Conservation (phyloP, 2,113 vertebrate genomes). For the Marmota flaviventris region DNA sequence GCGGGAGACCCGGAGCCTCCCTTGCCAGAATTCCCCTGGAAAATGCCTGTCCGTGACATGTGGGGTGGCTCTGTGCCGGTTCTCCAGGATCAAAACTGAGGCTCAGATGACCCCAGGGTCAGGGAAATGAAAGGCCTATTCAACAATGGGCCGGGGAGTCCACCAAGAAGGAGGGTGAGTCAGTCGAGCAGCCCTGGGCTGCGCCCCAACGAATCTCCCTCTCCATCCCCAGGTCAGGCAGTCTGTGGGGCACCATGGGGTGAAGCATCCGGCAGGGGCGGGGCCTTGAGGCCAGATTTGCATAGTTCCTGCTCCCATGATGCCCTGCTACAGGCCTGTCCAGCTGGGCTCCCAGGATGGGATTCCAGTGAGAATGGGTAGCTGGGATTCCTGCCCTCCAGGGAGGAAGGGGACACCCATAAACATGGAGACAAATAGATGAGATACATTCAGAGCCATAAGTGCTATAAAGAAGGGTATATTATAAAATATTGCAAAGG, state of each 20-base stretch:
- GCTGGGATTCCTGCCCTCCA: background rate
- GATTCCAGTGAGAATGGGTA: background rate
- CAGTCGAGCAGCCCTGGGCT: slow-evolving; percentile 83
- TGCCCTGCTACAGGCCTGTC: background rate
- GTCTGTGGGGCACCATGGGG: slow-evolving; percentile 66
- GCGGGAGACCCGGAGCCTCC: too few species aligned
- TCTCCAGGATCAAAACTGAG: too few species aligned
- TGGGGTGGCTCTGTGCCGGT: too few species aligned
- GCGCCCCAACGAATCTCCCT: slow-evolving; percentile 67
- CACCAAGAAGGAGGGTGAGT: slow-evolving; percentile 86
- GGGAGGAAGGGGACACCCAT: too few species aligned
- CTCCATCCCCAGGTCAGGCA: slow-evolving; percentile 76
- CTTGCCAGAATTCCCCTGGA: too few species aligned
- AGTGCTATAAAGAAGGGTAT: too few species aligned
- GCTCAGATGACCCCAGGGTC: slow-evolving; percentile 91
- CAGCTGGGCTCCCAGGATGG: background rate
- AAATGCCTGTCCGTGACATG: too few species aligned
- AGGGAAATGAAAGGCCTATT: slow-evolving; percentile 92
- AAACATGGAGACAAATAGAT: too few species aligned
- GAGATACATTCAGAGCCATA: too few species aligned
- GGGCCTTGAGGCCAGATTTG: slow-evolving; percentile 52
- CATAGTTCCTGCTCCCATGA: background rate
- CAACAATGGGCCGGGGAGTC: slow-evolving; percentile 90
- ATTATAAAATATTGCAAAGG: too few species aligned
- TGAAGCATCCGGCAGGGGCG: slow-evolving; percentile 39